phyloP scores from a whole-genome alignment of 2,888 invertebrate species.

The Resseliella maxima region DNA sequence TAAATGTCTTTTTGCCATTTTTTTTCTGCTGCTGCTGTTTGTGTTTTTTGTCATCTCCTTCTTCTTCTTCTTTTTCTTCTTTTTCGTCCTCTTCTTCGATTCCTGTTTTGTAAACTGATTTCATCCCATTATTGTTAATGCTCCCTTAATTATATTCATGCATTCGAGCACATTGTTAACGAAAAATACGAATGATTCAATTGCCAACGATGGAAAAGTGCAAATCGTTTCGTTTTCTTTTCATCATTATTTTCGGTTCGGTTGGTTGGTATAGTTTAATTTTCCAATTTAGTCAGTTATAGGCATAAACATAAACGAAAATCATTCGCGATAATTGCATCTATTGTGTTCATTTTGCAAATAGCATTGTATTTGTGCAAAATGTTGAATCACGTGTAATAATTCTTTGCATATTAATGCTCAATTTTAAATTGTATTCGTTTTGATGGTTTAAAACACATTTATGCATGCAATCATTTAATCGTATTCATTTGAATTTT shows the following conservation, averaged over 20 bases:
- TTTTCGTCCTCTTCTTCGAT: neutral
- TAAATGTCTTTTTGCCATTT: conserved; percentile 10
- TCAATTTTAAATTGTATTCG: neutral
- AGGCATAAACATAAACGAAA: neutral
- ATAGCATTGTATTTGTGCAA: conserved; percentile 23
- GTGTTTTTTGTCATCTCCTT: neutral
- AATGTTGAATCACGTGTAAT: too few species aligned
- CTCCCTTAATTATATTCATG: conserved; percentile 47
- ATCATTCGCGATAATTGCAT: neutral
- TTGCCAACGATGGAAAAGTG: neutral
- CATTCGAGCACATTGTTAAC: conserved; percentile 19
- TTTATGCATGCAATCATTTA: neutral
- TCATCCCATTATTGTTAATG: conserved; percentile 40
- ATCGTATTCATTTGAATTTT: neutral
- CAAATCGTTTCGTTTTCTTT: neutral
- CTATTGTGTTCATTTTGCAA: neutral
- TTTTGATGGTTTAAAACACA: neutral
- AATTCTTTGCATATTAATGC: neutral
- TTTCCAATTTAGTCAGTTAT: conserved; percentile 26
- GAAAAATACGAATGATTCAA: neutral
- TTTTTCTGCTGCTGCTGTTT: too few species aligned
- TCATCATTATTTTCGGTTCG: neutral
- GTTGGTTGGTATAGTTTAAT: neutral
- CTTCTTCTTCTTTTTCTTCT: neutral
- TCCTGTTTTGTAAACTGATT: conserved; percentile 44